Evolutionary conservation across 2,113 vertebrate genomes (phyloP), one percentile per base, ranked within the genome.

Genomic region (Quiscalus mexicanus): DNA sequence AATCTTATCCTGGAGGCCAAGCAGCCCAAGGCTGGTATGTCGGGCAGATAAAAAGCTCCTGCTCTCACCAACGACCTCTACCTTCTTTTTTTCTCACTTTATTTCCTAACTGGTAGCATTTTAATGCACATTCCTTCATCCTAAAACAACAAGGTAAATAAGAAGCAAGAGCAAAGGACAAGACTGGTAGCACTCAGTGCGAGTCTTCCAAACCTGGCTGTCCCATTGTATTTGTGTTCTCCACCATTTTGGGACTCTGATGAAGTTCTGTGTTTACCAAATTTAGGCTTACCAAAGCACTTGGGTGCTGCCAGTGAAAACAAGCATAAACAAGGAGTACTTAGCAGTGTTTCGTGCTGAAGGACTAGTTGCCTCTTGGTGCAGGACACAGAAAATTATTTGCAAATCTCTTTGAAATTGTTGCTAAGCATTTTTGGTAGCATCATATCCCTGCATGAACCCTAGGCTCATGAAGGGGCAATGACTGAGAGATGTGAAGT

Each of bases 391-490:
- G 28, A 69, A 17, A 45, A 65, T 65, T 77, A 28, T 37, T 58
- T 65, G 2, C 24, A 69, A 30, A 58, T 64, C n/a, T 37, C 50
- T n/a, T 22, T 6, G 4, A 55, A 50, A 49, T 16, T n/a, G n/a
- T 30, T 53, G n/a, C n/a, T 35, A 39, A 81, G 19, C 2, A 5
- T 50, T 62, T 53, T 45, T 55, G 9, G 30, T 16, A 16, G 21
- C 20, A 18, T 67, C 27, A 15, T 15, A 15, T 18, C 28, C n/a
- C 23, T 37, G 30, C 1, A 4, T 11, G 33, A 74, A 6, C 10
- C 19, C 69, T 24, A 22, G 0, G 0, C 15, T 23, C 9, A 9
- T 1, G 21, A 52, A 79, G 23, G 14, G 18, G 62, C 30, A 82
- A 55, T 10, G 49, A 64, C 8, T 37, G 37, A 5, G 20, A 49